phyloP scores from a whole-genome alignment of 2,888 invertebrate genomes.

The Caenorhabditis macrosperma region DNA sequence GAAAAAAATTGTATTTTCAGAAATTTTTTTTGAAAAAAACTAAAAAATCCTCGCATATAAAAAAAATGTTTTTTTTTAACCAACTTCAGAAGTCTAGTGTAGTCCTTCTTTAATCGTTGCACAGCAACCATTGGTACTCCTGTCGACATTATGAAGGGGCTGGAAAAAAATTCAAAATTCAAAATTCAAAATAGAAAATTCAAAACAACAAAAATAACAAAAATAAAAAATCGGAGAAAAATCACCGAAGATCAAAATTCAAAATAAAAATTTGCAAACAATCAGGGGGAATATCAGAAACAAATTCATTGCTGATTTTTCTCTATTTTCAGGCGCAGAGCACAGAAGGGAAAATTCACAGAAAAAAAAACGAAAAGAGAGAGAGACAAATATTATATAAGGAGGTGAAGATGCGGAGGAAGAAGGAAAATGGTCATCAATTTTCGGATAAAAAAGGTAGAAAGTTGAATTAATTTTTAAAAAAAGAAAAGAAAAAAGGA shows the following conservation, averaged over 20 bases:
- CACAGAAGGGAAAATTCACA: no score
- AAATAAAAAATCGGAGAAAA: background rate
- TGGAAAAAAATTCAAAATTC: background rate
- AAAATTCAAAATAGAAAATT: background rate
- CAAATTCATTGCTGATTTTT: background rate
- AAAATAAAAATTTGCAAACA: conserved; percentile 2
- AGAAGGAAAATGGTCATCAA: no score
- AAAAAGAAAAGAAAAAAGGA: background rate
- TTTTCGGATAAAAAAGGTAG: no score
- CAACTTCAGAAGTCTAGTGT: conserved; percentile 81
- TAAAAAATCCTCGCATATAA: no score
- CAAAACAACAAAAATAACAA: background rate
- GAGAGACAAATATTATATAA: no score
- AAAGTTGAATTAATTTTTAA: background rate
- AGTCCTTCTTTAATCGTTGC: conserved; percentile 94
- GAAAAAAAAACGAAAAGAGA: no score
- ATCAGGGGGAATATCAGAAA: no score
- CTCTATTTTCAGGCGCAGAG: no score
- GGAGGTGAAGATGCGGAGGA: no score
- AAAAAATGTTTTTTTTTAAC: no score
- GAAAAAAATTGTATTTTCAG: no score
- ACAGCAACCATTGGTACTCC: conserved; percentile 83
- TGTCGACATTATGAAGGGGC: conserved; percentile 59
- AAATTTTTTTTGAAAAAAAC: no score
- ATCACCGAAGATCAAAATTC: background rate